Evolutionary conservation across 2,888 invertebrate genomes (phyloP), one percentile per base, ranked within the genome.

Genomic region (Teleogryllus oceanicus): DNA sequence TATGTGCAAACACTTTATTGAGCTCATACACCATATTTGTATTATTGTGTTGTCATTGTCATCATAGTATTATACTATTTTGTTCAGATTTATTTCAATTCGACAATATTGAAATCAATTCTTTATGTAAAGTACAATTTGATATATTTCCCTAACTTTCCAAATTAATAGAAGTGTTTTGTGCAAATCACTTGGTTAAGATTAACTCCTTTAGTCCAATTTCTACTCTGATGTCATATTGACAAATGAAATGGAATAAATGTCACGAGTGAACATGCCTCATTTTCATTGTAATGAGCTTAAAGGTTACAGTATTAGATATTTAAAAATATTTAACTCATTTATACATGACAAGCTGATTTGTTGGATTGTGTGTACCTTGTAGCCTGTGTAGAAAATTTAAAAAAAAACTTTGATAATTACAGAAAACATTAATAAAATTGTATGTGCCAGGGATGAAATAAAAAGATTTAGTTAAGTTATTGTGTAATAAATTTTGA

Each of bases 341-440:
- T 62, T 62, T 62, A 62, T 62, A 62, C 62, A 62, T 62, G 62
- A 62, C 62, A 62, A 18, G 62, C 62, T 62, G 62, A 62, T 62
- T 62, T 62, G 62, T 62, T 62, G 62, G 62, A 62, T 62, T 62
- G 62, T 62, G 62, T 62, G 62, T 62, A 62, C n/a, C 62, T 62
- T 18, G 62, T 62, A 62, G 62, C 62, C 62, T 18, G 13, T 62
- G 62, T 62, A 62, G 62, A 62, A 62, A n/a, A n/a, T 51, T 80
- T 80, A 78, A 21, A 75, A 80, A 74, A 78, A 80, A 80, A 80
- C 78, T 80, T 78, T 80, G 79, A 79, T 80, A 78, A 77, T 78
- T 74, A 74, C 74, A 78, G 24, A 80, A 77, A 77, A 80, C 62
- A 77, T 80, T 76, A 50, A 49, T 49, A 62, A 62, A 62, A 13